A percentile compares a stretch with the other conserved stretches of the same genome.
phyloP scores from a whole-genome alignment of 1,140 invertebrate species.

The Acromyrmex echinatior region DNA sequence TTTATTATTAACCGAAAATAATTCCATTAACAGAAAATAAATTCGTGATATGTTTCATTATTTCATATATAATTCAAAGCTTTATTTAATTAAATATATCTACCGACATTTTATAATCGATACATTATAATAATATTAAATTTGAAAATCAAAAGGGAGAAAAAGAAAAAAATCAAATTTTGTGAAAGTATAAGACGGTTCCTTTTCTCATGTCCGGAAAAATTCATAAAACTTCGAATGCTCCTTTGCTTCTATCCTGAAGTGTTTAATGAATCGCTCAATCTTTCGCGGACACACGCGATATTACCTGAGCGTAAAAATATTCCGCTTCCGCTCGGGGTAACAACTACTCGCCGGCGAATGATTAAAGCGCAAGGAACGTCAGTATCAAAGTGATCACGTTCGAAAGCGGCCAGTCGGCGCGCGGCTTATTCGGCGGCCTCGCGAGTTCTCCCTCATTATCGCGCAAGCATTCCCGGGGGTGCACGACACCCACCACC shows the following conservation, averaged over 20 bases:
- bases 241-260: slow-evolving; percentile 19
- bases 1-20: background rate
- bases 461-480: slow-evolving; percentile 51
- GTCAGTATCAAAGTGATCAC: slow-evolving; percentile 62
- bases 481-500: slow-evolving; percentile 42
- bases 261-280: slow-evolving; percentile 60
- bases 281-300: slow-evolving; percentile 50
- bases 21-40: background rate
- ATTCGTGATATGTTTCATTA: background rate
- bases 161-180: background rate
- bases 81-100: background rate
- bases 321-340: slow-evolving; percentile 47
- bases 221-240: slow-evolving; percentile 11
- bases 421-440: slow-evolving; percentile 45
- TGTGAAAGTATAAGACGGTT: background rate
- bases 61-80: background rate
- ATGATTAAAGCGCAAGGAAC: slow-evolving; percentile 60
- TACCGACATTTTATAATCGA: background rate
- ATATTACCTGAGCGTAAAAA: slow-evolving; percentile 63
- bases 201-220: background rate
- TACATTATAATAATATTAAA: background rate
- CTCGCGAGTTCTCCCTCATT: slow-evolving; percentile 55
- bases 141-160: background rate
- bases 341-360: slow-evolving; percentile 23
- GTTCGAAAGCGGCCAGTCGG: slow-evolving; percentile 20